Conservation (phyloP, 2,113 vertebrate genomes). For the Nestor notabilis region DNA sequence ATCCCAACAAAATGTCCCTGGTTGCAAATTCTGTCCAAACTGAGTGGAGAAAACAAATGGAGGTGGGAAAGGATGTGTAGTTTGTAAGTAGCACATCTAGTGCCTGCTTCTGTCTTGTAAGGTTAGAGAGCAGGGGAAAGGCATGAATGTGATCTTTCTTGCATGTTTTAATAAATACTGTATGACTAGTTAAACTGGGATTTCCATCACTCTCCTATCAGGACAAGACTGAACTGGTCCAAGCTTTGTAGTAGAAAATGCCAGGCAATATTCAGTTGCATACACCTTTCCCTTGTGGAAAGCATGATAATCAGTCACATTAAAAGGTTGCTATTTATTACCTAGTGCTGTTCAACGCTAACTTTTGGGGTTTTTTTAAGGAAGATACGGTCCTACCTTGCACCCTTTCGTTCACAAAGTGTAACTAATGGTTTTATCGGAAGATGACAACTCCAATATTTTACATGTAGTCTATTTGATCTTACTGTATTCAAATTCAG, state of each 20-base stretch:
- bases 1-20: background rate
- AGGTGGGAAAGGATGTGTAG: background rate
- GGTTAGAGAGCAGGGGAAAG: background rate
- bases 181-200: background rate
- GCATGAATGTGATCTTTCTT: background rate
- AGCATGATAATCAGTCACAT: background rate
- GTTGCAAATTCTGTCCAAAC: background rate
- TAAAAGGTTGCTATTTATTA: background rate
- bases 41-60: background rate
- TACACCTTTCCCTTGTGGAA: background rate
- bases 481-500: background rate
- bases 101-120: background rate
- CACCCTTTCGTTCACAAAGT: background rate
- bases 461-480: background rate
- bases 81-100: background rate
- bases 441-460: background rate
- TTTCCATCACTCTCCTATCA: background rate
- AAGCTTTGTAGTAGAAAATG: background rate
- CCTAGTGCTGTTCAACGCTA: background rate
- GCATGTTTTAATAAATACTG: background rate
- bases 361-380: background rate
- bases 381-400: background rate
- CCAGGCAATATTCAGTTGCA: background rate
- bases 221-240: background rate
- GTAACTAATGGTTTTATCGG: background rate